A percentile compares a stretch with the other conserved stretches of the same genome.
These are phyloP conservation scores for Chaetogeoica ovagalla DNA, from an alignment of 2,888 invertebrate genomes.

Conservation along the genomic window DNA sequence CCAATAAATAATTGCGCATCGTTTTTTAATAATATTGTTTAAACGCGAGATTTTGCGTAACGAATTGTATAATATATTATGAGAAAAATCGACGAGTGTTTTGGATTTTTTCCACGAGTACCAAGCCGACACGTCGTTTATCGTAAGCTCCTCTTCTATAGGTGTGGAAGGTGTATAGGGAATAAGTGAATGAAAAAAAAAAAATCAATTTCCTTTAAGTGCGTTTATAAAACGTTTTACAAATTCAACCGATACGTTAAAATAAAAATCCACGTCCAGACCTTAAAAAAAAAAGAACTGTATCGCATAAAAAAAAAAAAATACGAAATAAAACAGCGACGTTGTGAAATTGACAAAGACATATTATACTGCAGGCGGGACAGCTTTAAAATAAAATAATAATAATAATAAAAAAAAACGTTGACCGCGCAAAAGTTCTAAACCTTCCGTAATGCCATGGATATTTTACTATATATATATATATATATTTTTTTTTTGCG, in stretches of 20 bases:
- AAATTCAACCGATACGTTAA: conserved; percentile 53
- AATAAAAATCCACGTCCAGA: conserved; percentile 50
- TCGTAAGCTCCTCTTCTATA: conserved; percentile 23
- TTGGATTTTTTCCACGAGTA: conserved; percentile 32
- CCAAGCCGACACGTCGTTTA: conserved; percentile 41
- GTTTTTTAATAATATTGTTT: not conserved
- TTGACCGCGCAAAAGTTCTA: conserved; percentile 51
- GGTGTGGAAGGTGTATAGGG: not conserved
- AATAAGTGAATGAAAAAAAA: conserved; percentile 35
- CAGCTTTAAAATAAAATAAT: conserved; percentile 29
- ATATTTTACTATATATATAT: conserved; percentile 32
- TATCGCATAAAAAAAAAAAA: conserved; percentile 46
- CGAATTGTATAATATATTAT: not conserved
- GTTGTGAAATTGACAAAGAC: conserved; percentile 53
- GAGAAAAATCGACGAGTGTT: conserved; percentile 30
- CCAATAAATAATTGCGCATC: not conserved
- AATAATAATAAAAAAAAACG: conserved; percentile 34
- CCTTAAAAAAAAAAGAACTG: conserved; percentile 38
- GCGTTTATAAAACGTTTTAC: conserved; percentile 53
- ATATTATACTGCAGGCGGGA: conserved; percentile 39
- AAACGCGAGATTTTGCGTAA: not conserved
- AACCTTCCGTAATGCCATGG: conserved; percentile 45
- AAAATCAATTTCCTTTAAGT: conserved; percentile 53
- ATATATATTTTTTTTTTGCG: conserved; percentile 14
- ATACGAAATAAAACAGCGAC: conserved; percentile 50